Base-by-base conservation (phyloP, 37 sponge, comb jelly and placozoan species). In the Beroe forskalii region DNA sequence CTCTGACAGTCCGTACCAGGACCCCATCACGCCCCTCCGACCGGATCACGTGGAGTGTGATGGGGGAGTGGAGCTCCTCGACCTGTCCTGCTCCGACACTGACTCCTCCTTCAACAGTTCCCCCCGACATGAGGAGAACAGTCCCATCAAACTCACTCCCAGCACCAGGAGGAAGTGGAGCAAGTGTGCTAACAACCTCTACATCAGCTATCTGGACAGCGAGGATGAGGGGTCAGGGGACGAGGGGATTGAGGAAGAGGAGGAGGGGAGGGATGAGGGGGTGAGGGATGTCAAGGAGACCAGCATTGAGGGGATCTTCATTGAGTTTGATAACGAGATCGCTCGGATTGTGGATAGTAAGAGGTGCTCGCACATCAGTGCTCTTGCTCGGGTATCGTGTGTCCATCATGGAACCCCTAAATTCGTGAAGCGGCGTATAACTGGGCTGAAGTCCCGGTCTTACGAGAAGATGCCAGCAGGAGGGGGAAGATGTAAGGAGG, bases 241-340 rank as follows among this genome's bases (percentile, higher is more conserved):
- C 3, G 23, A 30, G 0, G 25, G 17, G 1, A 43, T 38, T 41
- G 30, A 25, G 1, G 44, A 41, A 14, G 40, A 27, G 17, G 55
- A 44, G 0, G 23, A 30, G 0, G 25, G 17, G 1, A 43, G 14
- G 12, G 30, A 25, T 39, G 44, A 41, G 2, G 40, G 25, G 17
- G 66, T 30, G 24, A 27, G 66, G 66, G 66, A 80, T 43, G 27
- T 80, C 24, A 80, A 44, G 86, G 86, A 80, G 86, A 80, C 86
- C 30, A 80, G 86, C 42, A 80, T 80, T 30, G 86, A 80, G 12
- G 86, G 86, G 48, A 80, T 80, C 12, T 80, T 80, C 35, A 80
- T 80, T 80, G 86, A 80, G 55, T 80, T 80, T 44, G 86, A 80
- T 22, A 80, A 80, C 55, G 35, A 80, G 28, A 44, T 80, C 27